A percentile compares a stretch with the other conserved stretches of the same genome.
Conservation (phyloP, 2,797 vertebrate genomes). For the Sciurus vulgaris region DNA sequence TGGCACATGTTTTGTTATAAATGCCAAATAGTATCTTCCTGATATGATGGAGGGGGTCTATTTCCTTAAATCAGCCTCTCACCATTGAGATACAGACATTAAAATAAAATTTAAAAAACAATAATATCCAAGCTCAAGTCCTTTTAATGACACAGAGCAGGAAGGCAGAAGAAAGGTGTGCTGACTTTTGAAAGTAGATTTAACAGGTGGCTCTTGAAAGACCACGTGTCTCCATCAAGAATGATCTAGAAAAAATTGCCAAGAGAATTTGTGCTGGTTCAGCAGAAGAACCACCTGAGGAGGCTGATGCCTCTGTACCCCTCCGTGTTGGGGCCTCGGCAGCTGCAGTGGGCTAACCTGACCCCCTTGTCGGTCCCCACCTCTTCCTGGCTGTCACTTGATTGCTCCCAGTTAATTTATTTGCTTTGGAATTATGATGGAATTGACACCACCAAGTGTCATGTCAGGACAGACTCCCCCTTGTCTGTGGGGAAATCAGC, state of each 20-base stretch:
- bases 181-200: neutral
- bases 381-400: neutral
- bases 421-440: slow-evolving; percentile 15
- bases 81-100: neutral
- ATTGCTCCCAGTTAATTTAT: neutral
- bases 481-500: slow-evolving; percentile 56
- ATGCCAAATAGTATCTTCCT: too few species aligned
- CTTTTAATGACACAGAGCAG: neutral
- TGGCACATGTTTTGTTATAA: neutral
- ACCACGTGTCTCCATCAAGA: neutral
- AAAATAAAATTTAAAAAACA: neutral
- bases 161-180: neutral
- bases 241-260: slow-evolving; percentile 54
- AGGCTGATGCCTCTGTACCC: neutral
- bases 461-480: neutral
- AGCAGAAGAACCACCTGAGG: slow-evolving; percentile 46
- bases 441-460: neutral
- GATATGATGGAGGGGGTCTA: too few species aligned
- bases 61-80: neutral
- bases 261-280: slow-evolving; percentile 35
- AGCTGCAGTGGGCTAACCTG: neutral
- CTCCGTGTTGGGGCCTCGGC: rapidly evolving
- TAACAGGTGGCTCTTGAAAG: neutral
- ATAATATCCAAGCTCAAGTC: neutral
- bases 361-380: neutral